Evolutionary conservation across 2,113 vertebrate species (phyloP).

Genomic region (Glaucomys volans): DNA sequence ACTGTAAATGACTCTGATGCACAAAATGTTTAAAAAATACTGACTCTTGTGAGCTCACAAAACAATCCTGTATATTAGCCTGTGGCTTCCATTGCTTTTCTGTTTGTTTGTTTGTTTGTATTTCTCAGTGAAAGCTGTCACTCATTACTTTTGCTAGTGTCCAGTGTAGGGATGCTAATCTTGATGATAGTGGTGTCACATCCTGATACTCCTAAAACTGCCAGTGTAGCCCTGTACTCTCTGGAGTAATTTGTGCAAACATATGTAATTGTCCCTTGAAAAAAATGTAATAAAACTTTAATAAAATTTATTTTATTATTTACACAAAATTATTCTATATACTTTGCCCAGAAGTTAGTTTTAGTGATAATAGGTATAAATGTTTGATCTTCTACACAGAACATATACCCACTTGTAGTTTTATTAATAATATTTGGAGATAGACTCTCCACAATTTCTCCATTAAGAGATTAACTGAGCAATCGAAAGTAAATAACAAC

Average conservation of each 20-base stretch:
- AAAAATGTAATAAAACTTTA: not conserved
- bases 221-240: too few relatives aligned
- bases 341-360: not conserved
- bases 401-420: not conserved
- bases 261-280: not conserved
- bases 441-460: not conserved
- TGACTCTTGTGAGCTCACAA: not conserved
- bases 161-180: not conserved
- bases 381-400: not conserved
- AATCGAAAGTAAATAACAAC: constrained; percentile 33
- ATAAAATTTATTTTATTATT: not conserved
- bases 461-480: not conserved
- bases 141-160: not conserved
- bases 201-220: not conserved
- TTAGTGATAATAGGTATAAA: not conserved
- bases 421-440: not conserved
- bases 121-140: not conserved
- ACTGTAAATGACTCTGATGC: not conserved
- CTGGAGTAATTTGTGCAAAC: not conserved
- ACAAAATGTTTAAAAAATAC: not conserved
- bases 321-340: constrained; percentile 10
- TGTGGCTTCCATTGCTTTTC: not conserved
- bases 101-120: not conserved
- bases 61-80: not conserved
- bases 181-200: not conserved